Evolutionary conservation across 2,888 invertebrate genomes (phyloP).

Genomic region (Diarsia dahlii): DNA sequence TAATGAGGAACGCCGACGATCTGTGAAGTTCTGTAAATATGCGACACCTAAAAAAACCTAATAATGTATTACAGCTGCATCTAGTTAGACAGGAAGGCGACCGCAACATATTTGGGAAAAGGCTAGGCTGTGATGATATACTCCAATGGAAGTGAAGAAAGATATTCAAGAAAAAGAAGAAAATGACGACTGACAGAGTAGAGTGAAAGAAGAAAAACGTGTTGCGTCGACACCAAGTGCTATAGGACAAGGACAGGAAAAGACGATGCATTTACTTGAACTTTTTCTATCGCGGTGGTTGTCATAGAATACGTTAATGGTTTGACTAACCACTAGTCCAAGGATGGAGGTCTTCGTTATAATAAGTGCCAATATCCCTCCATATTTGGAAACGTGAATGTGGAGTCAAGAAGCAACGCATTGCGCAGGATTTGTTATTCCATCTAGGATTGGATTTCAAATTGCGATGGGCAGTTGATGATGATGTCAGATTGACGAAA

Average conservation of each 20-base stretch:
- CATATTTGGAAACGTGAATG: background rate
- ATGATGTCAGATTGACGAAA: constrained; percentile 31
- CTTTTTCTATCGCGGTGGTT: background rate
- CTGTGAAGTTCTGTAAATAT: background rate
- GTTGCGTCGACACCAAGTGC: background rate
- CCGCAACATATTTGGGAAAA: no score
- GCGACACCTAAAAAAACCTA: background rate
- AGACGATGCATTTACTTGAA: background rate
- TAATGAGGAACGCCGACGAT: background rate
- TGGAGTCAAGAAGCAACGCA: constrained; percentile 23
- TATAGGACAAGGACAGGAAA: background rate
- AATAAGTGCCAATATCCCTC: background rate
- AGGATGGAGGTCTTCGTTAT: background rate
- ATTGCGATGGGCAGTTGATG: constrained; percentile 6
- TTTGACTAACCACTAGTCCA: background rate
- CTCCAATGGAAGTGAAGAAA: background rate
- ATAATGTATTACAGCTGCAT: no score
- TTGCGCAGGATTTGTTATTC: constrained; percentile 28
- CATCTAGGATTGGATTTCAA: constrained; percentile 32
- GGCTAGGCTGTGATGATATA: no score
- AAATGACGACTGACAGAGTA: background rate
- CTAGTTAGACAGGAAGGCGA: no score
- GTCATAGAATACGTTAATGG: background rate
- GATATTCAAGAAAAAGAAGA: background rate
- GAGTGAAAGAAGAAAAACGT: background rate